A percentile compares a stretch with the other conserved stretches of the same genome.
phyloP scores from a whole-genome alignment of 2,797 vertebrate species.

The Epinephelus malabaricus region DNA sequence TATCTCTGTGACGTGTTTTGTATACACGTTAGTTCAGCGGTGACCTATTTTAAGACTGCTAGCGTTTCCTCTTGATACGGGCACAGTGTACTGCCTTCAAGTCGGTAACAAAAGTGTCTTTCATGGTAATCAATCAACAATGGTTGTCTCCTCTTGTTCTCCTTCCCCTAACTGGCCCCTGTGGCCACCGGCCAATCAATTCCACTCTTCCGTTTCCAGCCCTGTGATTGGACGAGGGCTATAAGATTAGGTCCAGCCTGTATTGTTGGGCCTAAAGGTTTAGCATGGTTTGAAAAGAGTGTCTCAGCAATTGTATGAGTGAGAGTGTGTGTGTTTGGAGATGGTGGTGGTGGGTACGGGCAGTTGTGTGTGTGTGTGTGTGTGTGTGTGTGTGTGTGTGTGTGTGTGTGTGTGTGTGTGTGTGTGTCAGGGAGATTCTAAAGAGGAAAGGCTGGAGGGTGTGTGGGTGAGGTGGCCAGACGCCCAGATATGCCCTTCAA shows the following conservation, averaged over 20 bases:
- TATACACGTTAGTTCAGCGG: constrained; percentile 38
- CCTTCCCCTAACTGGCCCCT: constrained; percentile 81
- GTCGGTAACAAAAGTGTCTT: constrained; percentile 83
- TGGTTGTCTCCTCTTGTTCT: constrained; percentile 83
- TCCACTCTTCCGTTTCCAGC: constrained; percentile 76
- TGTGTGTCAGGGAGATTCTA: constrained; percentile 69
- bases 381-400: constrained; percentile 50
- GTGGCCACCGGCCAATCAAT: constrained; percentile 82
- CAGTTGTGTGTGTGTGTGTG: constrained; percentile 44
- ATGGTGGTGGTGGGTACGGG: constrained; percentile 22
- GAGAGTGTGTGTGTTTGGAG: constrained; percentile 40
- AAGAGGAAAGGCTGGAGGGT: constrained; percentile 69
- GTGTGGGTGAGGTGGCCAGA: constrained; percentile 67
- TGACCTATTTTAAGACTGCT: constrained; percentile 78
- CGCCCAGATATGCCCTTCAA: constrained; percentile 72
- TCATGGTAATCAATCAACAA: constrained; percentile 86
- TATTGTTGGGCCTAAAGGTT: constrained; percentile 81
- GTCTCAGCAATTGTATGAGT: constrained; percentile 74
- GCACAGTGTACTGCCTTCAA: constrained; percentile 76
- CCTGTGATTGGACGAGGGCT: constrained; percentile 71
- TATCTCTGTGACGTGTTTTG: constrained; percentile 61
- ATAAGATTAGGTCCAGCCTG: constrained; percentile 82
- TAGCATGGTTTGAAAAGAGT: constrained; percentile 83
- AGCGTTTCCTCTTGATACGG: constrained; percentile 76
- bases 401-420: constrained; percentile 30